Evolutionary conservation across 2,113 vertebrate genomes (phyloP), one percentile per base, ranked within the genome.

Genomic region (Ochotona curzoniae): DNA sequence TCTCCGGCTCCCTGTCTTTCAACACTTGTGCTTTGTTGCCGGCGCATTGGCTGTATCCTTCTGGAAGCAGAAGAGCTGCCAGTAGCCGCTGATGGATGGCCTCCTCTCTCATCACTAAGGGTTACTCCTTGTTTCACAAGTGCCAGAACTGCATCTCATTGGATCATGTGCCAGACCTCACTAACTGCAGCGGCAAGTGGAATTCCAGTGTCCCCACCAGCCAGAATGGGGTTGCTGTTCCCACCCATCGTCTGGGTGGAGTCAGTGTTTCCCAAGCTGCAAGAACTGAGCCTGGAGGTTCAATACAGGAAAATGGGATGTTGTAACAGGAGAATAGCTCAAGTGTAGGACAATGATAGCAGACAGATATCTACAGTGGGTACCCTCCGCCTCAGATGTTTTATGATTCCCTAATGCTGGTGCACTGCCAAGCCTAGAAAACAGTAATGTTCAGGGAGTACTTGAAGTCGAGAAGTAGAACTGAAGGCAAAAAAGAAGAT

Each of bases 341-440:
- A 88, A 85, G 17, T 88, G 30, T 49, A 79, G 30, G 18, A 79
- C 88, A 90, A 75, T 54, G 35, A 67, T 89, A 15, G 51, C 63
- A 61, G 61, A 83, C 10, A 10, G n/a, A 30, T 67, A 12, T 21
- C 51, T 15, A 0, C 26, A 60, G 0, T 17, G 28, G 35, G 35
- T 60, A 63, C 9, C 4, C 20, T 63, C 60, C n/a, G 76, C 30
- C 8, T 86, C 44, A 82, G 10, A 5, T 32, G 66, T 26, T 90
- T 79, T 85, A 57, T 18, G 44, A 86, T 83, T 74, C 26, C 63
- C 25, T 86, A 83, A 23, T 15, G 44, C 32, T 73, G 6, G 12
- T 57, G 20, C 28, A 49, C 23, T 25, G 30, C 69, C 23, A 80
- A 87, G 18, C 70, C 61, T 69, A 66, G 66, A 74, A 86, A 88